Percentiles rank a stretch among this genome's conserved stretches.
Evolutionary conservation across 2,888 invertebrate species (phyloP).

Genomic region (Cephus runcator): DNA sequence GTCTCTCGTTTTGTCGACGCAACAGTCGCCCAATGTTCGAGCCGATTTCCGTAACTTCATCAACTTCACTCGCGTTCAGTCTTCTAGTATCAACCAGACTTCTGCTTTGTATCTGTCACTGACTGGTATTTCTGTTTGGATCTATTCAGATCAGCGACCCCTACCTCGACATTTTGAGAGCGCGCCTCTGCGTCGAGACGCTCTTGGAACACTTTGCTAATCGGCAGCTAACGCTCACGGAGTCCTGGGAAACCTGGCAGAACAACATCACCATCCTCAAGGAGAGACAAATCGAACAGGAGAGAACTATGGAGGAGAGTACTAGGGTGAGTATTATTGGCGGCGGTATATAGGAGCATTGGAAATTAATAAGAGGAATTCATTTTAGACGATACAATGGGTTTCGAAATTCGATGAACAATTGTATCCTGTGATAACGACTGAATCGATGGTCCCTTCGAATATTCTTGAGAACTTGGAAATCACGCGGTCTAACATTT

Average conservation of each 20-base stretch:
- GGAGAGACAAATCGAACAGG: constrained; percentile 64
- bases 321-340: constrained; percentile 64
- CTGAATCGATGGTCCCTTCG: constrained; percentile 70
- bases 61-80: not conserved
- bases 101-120: not conserved
- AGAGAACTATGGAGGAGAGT: constrained; percentile 66
- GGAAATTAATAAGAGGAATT: not conserved
- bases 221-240: constrained; percentile 73
- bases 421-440: constrained; percentile 79
- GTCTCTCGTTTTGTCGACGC: not conserved
- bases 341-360: constrained; percentile 40
- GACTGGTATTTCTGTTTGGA: not conserved
- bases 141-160: constrained; percentile 72
- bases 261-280: constrained; percentile 69
- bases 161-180: constrained; percentile 75
- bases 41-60: not conserved
- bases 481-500: constrained; percentile 69
- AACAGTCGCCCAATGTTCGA: not conserved
- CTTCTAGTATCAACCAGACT: not conserved
- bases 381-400: constrained; percentile 72
- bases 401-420: constrained; percentile 77
- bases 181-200: constrained; percentile 75
- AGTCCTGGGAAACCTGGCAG: constrained; percentile 79
- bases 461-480: constrained; percentile 70
- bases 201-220: constrained; percentile 75